phyloP scores from a whole-genome alignment of 2,797 vertebrate genomes.

The Mus spretus region DNA sequence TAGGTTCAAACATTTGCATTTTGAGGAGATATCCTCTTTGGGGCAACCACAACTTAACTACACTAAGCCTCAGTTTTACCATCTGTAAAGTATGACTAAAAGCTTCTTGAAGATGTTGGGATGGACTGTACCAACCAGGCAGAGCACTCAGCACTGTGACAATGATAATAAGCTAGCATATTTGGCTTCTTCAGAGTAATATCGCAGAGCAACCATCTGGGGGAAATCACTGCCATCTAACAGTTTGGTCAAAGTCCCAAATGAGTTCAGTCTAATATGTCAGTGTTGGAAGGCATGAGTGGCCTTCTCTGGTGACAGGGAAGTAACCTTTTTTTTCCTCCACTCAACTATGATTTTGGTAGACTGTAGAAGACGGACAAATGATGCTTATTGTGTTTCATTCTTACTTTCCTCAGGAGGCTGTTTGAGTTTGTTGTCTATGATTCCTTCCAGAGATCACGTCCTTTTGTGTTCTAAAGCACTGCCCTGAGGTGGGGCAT shows the following conservation, averaged over 20 bases:
- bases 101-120: neutral
- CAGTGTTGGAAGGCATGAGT: neutral
- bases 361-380: neutral
- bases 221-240: neutral
- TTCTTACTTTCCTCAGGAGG: neutral
- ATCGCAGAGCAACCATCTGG: neutral
- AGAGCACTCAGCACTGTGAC: neutral
- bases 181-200: slow-evolving; percentile 1
- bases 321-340: slow-evolving; percentile 11
- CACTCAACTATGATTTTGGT: neutral
- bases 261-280: neutral
- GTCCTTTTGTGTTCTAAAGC: neutral
- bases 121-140: neutral
- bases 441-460: neutral
- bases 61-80: neutral
- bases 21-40: neutral
- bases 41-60: neutral
- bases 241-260: slow-evolving; percentile 16
- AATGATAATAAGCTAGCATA: neutral
- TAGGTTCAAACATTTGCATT: neutral
- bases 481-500: neutral
- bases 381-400: neutral
- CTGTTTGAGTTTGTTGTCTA: neutral
- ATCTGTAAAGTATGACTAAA: neutral
- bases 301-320: neutral